These are phyloP conservation scores for Adrianichthys oophorus DNA, from an alignment of 2,797 vertebrate species.

Conservation along the genomic window DNA sequence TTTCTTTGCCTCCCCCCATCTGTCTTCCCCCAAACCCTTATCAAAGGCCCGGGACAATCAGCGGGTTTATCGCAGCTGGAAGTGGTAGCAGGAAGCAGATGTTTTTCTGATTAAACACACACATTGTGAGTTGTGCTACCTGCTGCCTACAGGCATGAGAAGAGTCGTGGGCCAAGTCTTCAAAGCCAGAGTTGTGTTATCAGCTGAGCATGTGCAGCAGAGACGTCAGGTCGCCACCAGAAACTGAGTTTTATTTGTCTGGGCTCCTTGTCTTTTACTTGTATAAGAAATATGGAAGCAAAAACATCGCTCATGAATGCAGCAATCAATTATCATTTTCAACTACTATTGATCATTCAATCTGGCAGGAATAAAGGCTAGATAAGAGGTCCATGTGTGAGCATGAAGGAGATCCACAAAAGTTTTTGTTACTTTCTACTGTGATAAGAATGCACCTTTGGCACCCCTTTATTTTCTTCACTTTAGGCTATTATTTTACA, in stretches of 20 bases:
- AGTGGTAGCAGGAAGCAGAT: conserved; percentile 74
- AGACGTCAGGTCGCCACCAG: conserved; percentile 17
- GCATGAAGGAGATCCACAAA: conserved; percentile 30
- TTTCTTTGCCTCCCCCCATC: background rate
- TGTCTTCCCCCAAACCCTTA: conserved; percentile 27
- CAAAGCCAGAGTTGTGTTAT: conserved; percentile 38
- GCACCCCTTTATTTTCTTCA: conserved; percentile 75
- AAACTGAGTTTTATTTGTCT: background rate
- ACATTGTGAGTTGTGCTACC: conserved; percentile 18
- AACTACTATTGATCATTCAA: conserved; percentile 7
- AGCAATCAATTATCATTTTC: conserved; percentile 33
- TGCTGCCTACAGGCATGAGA: conserved; percentile 38
- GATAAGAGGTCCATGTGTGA: conserved; percentile 5
- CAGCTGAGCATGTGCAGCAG: conserved; percentile 45
- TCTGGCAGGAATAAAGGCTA: conserved; percentile 31
- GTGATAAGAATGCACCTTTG: conserved; percentile 92
- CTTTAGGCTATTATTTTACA: conserved; percentile 90
- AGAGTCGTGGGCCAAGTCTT: conserved; percentile 34
- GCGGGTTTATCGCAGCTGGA: conserved; percentile 67
- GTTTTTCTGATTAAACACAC: conserved; percentile 70
- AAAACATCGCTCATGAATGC: conserved; percentile 6
- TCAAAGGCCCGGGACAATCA: conserved; percentile 72
- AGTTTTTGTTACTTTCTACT: conserved; percentile 87
- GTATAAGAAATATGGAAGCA: no score
- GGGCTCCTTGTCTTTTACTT: background rate